Conservation (phyloP, 2,797 vertebrate genomes). For the Etheostoma perlongum region DNA sequence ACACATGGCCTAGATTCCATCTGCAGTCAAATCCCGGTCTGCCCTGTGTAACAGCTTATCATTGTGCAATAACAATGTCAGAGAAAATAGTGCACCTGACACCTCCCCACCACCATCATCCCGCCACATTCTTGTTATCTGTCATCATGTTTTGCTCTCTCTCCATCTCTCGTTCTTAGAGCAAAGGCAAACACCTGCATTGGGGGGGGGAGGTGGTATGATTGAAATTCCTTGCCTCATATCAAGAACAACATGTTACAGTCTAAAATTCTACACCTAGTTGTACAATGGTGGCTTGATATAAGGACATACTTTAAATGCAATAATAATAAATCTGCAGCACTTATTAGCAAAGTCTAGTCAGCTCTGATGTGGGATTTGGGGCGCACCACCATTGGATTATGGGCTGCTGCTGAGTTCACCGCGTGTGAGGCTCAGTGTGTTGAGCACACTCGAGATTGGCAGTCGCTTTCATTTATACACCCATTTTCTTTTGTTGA, state of each 20-base stretch:
- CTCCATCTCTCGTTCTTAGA: constrained; percentile 13
- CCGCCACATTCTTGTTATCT: constrained; percentile 57
- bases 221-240: constrained; percentile 18
- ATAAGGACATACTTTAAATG: constrained; percentile 51
- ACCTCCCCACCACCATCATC: constrained; percentile 21
- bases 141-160: constrained; percentile 42
- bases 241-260: constrained; percentile 23
- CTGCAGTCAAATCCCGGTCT: constrained; percentile 68
- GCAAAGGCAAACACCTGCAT: constrained; percentile 42
- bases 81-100: constrained; percentile 68
- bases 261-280: constrained; percentile 6
- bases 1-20: constrained; percentile 69
- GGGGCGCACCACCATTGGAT: constrained; percentile 68
- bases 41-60: constrained; percentile 72
- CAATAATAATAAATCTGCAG: constrained; percentile 54
- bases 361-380: constrained; percentile 60
- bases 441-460: constrained; percentile 70
- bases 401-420: constrained; percentile 67
- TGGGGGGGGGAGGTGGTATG: not conserved
- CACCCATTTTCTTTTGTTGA: constrained; percentile 29
- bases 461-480: constrained; percentile 51
- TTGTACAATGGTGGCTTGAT: constrained; percentile 35
- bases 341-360: constrained; percentile 45
- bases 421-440: constrained; percentile 68
- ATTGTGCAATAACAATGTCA: constrained; percentile 76